Evolutionary conservation across 2,888 invertebrate genomes (phyloP).

Genomic region (Eristalinus aeneus): DNA sequence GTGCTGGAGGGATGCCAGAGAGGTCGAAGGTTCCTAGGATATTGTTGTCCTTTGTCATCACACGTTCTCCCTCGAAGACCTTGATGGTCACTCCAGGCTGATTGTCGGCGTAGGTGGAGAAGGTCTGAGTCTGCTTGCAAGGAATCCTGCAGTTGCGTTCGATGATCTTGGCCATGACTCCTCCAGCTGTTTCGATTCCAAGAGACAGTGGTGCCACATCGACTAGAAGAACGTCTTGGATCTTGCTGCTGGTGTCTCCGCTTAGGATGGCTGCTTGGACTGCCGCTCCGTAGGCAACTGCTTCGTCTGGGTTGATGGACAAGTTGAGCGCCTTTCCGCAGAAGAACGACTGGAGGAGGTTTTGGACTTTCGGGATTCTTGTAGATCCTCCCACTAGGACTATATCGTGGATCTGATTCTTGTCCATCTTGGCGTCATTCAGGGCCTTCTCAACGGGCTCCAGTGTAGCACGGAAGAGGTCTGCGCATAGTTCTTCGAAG

Average conservation of each 20-base stretch:
- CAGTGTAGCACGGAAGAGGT: constrained; percentile 87
- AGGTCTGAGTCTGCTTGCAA: constrained; percentile 87
- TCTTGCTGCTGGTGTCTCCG: constrained; percentile 84
- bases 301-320: constrained; percentile 91
- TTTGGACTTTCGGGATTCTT: constrained; percentile 90
- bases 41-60: constrained; percentile 97
- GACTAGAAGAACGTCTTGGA: constrained; percentile 87
- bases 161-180: constrained; percentile 90
- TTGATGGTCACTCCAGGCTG: constrained; percentile 89
- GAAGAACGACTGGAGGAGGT: constrained; percentile 88
- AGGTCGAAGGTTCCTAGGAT: constrained; percentile 97
- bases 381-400: constrained; percentile 92
- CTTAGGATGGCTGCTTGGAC: constrained; percentile 82
- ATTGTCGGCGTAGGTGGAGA: constrained; percentile 91
- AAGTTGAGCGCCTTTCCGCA: constrained; percentile 87
- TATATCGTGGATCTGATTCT: constrained; percentile 88
- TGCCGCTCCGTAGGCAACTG: constrained; percentile 90
- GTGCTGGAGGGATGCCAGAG: constrained; percentile 97
- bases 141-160: constrained; percentile 88
- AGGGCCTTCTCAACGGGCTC: constrained; percentile 90
- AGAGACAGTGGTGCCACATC: constrained; percentile 87
- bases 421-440: constrained; percentile 89
- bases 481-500: constrained; percentile 88
- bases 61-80: constrained; percentile 89
- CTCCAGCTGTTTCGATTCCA: constrained; percentile 90